A percentile compares a stretch with the other conserved stretches of the same genome.
phyloP scores from a whole-genome alignment of 2,797 vertebrate species.

The Pogoniulus pusillus region DNA sequence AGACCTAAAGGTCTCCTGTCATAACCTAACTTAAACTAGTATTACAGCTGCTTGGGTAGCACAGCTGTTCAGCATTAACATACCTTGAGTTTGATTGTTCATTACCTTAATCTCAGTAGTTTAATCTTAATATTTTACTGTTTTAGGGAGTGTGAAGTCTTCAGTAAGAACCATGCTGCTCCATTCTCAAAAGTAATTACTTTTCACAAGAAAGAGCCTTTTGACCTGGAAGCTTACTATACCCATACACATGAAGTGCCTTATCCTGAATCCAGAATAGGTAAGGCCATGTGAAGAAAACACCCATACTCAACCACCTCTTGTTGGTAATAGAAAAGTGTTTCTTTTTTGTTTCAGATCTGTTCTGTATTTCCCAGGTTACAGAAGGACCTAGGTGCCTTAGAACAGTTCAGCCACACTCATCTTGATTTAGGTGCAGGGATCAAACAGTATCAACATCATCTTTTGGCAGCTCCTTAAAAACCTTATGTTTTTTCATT shows the following conservation, averaged over 20 bases:
- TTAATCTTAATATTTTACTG: not conserved
- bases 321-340: not conserved
- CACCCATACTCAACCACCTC: fast-evolving
- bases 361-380: fast-evolving
- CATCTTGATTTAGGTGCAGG: not conserved
- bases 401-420: not conserved
- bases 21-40: not conserved
- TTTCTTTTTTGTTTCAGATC: not conserved
- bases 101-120: not conserved
- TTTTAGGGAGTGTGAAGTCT: constrained; percentile 82
- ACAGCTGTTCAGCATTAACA: not conserved
- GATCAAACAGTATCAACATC: not conserved
- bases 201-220: constrained; percentile 84
- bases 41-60: not conserved
- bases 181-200: constrained; percentile 85
- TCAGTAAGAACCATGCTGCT: constrained; percentile 80
- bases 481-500: not conserved
- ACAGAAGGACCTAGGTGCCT: not conserved
- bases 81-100: not conserved
- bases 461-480: not conserved
- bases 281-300: constrained; percentile 59
- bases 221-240: constrained; percentile 82
- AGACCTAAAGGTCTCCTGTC: not conserved
- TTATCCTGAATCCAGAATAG: constrained; percentile 83
- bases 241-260: constrained; percentile 79